Evolutionary conservation across 1,140 invertebrate genomes (phyloP), one percentile per base, ranked within the genome.

Genomic region (Euura lappo): DNA sequence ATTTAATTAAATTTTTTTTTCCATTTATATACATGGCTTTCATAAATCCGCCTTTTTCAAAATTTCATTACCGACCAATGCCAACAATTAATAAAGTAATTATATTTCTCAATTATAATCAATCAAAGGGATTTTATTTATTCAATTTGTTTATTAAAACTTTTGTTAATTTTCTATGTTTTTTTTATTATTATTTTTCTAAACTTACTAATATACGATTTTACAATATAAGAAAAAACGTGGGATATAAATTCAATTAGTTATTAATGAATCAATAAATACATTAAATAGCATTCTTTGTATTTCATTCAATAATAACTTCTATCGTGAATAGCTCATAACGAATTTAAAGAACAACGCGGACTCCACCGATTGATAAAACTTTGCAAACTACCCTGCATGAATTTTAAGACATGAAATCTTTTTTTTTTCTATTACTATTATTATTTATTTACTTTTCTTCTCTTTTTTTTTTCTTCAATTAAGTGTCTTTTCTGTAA

Each of bases 251-350:
- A 28, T 13, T 68, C 66, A 68, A 13, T 68, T 68, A 28, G 66
- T 5, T 68, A 68, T 13, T 64, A 43, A 70, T 69, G 0, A 68
- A 70, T 7, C 43, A 70, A 6, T 51, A 60, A 28, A 65, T 76
- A 68, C 72, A 73, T 75, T 78, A 78, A 78, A 75, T 83, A 79
- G 77, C 74, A 72, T 83, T 81, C 1, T 28, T 80, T 71, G 75
- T 80, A 80, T 85, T 84, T 83, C 28, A 84, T 83, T 84, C 74
- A 77, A 79, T 81, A 80, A 77, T 84, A 78, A 77, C 6, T 82
- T 80, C 80, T 83, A 82, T 80, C 78, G 80, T 72, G 28, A 28
- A 28, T 82, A 85, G 78, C 81, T 84, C 78, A 76, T 80, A 80
- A 79, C 79, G 78, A 82, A 74, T 79, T 78, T 76, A 82, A 80